Evolutionary conservation across 2,797 vertebrate genomes (phyloP), one percentile per base, ranked within the genome.

Genomic region (Enteromius argenteus): DNA sequence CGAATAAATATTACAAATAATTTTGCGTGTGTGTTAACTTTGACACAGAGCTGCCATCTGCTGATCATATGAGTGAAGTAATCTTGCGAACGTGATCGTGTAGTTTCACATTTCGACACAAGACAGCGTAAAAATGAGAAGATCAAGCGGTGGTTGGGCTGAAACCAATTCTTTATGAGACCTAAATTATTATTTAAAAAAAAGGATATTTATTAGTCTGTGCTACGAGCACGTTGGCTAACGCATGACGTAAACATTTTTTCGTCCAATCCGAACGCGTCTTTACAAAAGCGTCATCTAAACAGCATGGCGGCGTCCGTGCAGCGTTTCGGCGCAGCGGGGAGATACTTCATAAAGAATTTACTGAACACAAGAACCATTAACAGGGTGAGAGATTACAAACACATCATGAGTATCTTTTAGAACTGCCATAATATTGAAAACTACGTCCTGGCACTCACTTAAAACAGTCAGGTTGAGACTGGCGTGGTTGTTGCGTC

Each of bases 271-370:
- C 64, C 53, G 62, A 69, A 1, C 5, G 21, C 23, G 27, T n/a
- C n/a, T 5, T 7, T 32, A 14, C 19, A 0, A 21, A 23, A 8
- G 76, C 84, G 69, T 67, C 3, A 13, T 4, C 15, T 53, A 92
- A 92, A 90, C 92, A 95, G 80, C 30, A 96, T 96, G 95, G 95
- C 94, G 86, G 87, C 90, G 88, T 91, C 91, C 86, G 2, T 93
- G 37, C 92, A 90, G 46, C 91, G 88, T 3, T 66, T 95, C 21
- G 37, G 90, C 1, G 87, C 86, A 51, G 91, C 87, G 0, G 93
- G 93, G 73, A 91, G 87, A 86, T 77, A 58, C 58, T 53, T 94
- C 0, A 42, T 94, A 0, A 91, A 87, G 32, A 87, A 83, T 42
- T 82, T 94, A 60, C 27, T 92, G 8, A 93, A 87, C 76, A 88